Evolutionary conservation across 30 jellyfish, hydroid and myxozoan genomes (phyloP).

Genomic region (Pelagia noctiluca): DNA sequence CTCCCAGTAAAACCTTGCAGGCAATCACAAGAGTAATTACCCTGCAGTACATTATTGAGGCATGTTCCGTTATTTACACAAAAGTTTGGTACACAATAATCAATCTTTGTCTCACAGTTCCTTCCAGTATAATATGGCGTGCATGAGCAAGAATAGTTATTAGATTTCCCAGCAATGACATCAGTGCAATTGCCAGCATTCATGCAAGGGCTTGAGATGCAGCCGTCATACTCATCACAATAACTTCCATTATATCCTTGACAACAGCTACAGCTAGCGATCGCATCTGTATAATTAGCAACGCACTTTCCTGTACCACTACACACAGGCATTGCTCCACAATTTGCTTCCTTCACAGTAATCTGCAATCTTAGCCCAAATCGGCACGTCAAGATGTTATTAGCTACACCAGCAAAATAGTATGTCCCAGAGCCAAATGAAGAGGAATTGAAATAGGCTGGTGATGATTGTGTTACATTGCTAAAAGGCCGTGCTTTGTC

Average conservation of each 20-base stretch:
- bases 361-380: slow-evolving; percentile 47
- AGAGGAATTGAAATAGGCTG: slow-evolving; percentile 29
- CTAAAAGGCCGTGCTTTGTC: background rate
- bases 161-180: slow-evolving; percentile 36
- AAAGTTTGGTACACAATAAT: slow-evolving; percentile 71
- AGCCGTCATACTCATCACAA: slow-evolving; percentile 74
- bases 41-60: slow-evolving; percentile 17
- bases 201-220: slow-evolving; percentile 70
- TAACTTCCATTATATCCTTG: slow-evolving; percentile 55
- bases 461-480: slow-evolving; percentile 32
- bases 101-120: slow-evolving; percentile 69
- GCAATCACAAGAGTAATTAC: slow-evolving; percentile 66
- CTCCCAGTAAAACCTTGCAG: slow-evolving; percentile 76
- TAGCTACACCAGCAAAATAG: slow-evolving; percentile 43
- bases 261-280: slow-evolving; percentile 70
- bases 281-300: slow-evolving; percentile 19
- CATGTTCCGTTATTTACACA: slow-evolving; percentile 71
- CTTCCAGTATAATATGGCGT: slow-evolving; percentile 75
- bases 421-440: slow-evolving; percentile 27
- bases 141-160: slow-evolving; percentile 76
- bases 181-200: slow-evolving; percentile 85
- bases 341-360: slow-evolving; percentile 18
- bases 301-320: slow-evolving; percentile 63
- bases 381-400: slow-evolving; percentile 32
- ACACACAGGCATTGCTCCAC: slow-evolving; percentile 24